These are phyloP conservation scores for Napeogenes inachia DNA, from an alignment of 2,888 invertebrate species.

Conservation along the genomic window DNA sequence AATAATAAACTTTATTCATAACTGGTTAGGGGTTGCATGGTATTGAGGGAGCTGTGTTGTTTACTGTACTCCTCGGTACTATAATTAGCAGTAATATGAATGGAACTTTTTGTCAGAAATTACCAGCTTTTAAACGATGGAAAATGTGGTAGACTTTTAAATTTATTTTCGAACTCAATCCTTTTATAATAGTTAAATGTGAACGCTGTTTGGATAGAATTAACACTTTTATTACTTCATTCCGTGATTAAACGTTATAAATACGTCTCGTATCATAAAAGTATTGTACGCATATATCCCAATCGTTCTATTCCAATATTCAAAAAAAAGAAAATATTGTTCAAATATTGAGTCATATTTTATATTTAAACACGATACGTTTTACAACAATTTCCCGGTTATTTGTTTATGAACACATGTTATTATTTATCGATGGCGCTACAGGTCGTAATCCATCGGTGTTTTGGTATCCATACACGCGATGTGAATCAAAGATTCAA, in stretches of 20 bases:
- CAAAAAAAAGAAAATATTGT: conserved; percentile 5
- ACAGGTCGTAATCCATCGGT: conserved; percentile 56
- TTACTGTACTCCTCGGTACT: conserved; percentile 50
- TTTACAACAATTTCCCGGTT: conserved; percentile 36
- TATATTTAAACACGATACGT: conserved; percentile 5
- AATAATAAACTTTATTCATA: conserved; percentile 16
- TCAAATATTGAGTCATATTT: conserved; percentile 6
- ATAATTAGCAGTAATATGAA: conserved; percentile 68
- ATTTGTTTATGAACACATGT: conserved; percentile 53
- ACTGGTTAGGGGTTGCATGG: background rate
- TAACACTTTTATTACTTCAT: conserved; percentile 8
- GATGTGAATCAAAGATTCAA: conserved; percentile 50
- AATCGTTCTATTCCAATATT: conserved; percentile 1
- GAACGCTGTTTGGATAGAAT: conserved; percentile 9
- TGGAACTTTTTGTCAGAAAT: conserved; percentile 54
- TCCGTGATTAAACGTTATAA: conserved; percentile 19
- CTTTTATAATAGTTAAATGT: conserved; percentile 13
- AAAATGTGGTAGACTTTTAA: conserved; percentile 24
- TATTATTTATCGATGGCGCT: conserved; percentile 50
- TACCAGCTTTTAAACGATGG: conserved; percentile 40
- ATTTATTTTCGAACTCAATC: conserved; percentile 20
- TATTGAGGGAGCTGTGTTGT: background rate
- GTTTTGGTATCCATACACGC: conserved; percentile 46
- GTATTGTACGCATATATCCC: background rate
- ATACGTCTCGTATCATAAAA: conserved; percentile 6